phyloP scores from a whole-genome alignment of 2,797 vertebrate species.

The Paratrypauchen microcephalus region DNA sequence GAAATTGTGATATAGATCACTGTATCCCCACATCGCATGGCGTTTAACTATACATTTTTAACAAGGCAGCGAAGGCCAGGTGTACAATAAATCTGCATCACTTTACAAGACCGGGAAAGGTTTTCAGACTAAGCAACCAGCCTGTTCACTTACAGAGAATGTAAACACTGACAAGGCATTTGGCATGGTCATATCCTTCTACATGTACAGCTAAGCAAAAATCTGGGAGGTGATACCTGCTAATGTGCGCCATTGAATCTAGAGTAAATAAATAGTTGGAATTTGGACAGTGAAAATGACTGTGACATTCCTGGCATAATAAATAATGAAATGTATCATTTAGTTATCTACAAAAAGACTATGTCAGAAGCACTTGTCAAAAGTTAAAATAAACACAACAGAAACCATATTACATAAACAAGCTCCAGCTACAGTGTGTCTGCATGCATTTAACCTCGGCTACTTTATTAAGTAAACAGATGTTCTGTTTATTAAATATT shows the following conservation, averaged over 20 bases:
- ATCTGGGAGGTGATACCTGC: background rate
- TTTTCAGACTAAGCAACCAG: constrained; percentile 42
- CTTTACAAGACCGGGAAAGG: constrained; percentile 21
- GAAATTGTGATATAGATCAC: background rate
- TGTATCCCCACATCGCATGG: constrained; percentile 1
- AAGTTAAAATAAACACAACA: background rate
- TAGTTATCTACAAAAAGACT: background rate
- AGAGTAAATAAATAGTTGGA: constrained; percentile 3
- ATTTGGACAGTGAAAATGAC: constrained; percentile 2
- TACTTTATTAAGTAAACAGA: background rate
- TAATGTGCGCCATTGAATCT: constrained; percentile 2
- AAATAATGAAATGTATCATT: constrained; percentile 8
- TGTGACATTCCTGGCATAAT: constrained; percentile 6
- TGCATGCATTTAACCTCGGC: background rate
- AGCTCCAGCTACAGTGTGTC: background rate
- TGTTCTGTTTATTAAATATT: too few species aligned
- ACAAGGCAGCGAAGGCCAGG: constrained; percentile 13
- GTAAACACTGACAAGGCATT: constrained; percentile 37
- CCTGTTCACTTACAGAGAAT: constrained; percentile 36
- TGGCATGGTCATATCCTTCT: constrained; percentile 15
- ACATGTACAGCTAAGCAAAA: constrained; percentile 10
- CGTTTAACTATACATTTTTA: constrained; percentile 13
- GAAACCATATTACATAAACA: background rate
- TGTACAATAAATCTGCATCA: constrained; percentile 19
- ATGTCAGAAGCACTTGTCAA: background rate